Evolutionary conservation across 1,140 invertebrate species (phyloP), one percentile per base, ranked within the genome.

Genomic region (Diprion similis): DNA sequence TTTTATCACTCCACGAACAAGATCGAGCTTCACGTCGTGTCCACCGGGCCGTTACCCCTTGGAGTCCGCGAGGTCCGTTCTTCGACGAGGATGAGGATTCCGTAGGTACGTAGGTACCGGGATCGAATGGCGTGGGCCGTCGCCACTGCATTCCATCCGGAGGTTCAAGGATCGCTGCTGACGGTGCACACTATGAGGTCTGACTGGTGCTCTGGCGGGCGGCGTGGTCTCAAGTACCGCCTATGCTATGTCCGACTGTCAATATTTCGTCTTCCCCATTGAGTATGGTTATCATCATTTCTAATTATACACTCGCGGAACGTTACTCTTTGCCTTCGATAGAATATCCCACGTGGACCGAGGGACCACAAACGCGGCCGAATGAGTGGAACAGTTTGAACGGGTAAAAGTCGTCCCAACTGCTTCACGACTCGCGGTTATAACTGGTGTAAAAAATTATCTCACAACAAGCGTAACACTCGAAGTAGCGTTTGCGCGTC

Each of bases 121-220:
- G 66, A 68, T 45, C 18, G 66, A 68, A 19, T 78, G 79, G 83
- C 84, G 84, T 85, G 84, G 84, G 84, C 80, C 80, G 84, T 80
- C 81, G 81, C 78, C 82, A 77, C 80, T 81, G 82, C 83, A 85
- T 85, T 86, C 84, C 82, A 59, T 59, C 51, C 84, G 80, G 79
- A 85, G 85, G 84, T 85, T 85, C 85, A 85, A 86, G 83, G 83
- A 85, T 86, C 85, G 78, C 79, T 75, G 77, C 75, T 72, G 79
- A 76, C 78, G 75, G n/a, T 59, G 51, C 51, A 8, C 51, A 59
- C 51, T 59, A 59, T 17, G 11, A 59, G 4, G 51, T 59, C 51
- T 59, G 48, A 70, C 65, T 76, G 51, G 68, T 66, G 66, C 24
- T 70, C 73, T 71, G 68, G 72, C 24, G 24, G 24, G 24, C 24